Conservation (phyloP, 35 echinoderm and acorn worm species). For the Apostichopus parvimensis region DNA sequence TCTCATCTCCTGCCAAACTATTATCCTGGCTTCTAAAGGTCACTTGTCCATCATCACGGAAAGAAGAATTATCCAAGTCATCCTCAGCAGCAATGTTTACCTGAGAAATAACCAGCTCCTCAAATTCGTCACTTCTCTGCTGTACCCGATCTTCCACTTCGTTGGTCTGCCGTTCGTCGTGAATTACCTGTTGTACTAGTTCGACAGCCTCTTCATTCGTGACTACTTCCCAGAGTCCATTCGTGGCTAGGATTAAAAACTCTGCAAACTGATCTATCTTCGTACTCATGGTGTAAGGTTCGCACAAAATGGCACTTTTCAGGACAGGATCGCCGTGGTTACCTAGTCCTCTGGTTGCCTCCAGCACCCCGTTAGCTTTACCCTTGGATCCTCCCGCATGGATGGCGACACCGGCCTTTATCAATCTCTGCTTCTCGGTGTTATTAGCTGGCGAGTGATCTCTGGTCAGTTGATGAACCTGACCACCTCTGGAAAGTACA, state of each 20-base stretch:
- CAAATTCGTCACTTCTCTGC: constrained; percentile 26
- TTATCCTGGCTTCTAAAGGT: not conserved
- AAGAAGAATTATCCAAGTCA: not conserved
- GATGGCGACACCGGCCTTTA: constrained; percentile 74
- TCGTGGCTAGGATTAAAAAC: constrained; percentile 87
- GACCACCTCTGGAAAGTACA: constrained; percentile 81
- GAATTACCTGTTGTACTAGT: constrained; percentile 63
- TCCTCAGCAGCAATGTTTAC: constrained; percentile 59
- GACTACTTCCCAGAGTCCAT: constrained; percentile 91
- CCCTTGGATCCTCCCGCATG: constrained; percentile 59
- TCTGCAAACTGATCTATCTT: constrained; percentile 87
- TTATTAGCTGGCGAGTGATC: constrained; percentile 75
- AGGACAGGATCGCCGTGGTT: constrained; percentile 94
- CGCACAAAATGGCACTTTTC: constrained; percentile 81
- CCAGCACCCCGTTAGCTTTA: constrained; percentile 89
- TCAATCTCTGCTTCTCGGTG: constrained; percentile 59
- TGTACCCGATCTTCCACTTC: not conserved
- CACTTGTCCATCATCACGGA: not conserved
- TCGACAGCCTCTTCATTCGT: constrained; percentile 70
- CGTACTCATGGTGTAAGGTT: constrained; percentile 84
- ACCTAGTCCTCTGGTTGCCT: constrained; percentile 88
- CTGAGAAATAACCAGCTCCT: constrained; percentile 35
- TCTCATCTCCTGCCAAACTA: not conserved
- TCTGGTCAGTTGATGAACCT: constrained; percentile 71
- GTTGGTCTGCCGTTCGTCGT: not conserved